Conservation (phyloP, 2,113 vertebrate genomes). For the Melanerpes aurifrons region DNA sequence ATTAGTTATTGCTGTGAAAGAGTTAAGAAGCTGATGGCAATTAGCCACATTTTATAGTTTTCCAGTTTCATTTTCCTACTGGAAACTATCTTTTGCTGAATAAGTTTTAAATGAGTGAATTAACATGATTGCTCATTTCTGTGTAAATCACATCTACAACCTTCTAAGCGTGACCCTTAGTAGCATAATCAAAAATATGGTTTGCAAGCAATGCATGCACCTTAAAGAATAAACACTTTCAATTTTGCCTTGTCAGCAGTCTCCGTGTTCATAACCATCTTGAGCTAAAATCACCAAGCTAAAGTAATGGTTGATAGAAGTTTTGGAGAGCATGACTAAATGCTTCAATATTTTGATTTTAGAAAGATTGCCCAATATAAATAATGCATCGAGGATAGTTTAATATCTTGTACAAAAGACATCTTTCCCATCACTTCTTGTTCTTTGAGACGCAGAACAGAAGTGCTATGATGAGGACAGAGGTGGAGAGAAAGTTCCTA, state of each 20-base stretch:
- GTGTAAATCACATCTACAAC: neutral
- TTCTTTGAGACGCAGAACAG: neutral
- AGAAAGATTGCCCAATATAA: slow-evolving; percentile 22
- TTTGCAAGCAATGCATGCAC: slow-evolving; percentile 32
- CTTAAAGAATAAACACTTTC: slow-evolving; percentile 15
- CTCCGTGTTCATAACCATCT: neutral
- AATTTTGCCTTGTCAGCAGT: slow-evolving; percentile 19
- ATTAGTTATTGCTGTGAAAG: neutral
- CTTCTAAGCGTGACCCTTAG: slow-evolving; percentile 8
- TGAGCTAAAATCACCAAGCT: neutral
- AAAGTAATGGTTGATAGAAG: neutral
- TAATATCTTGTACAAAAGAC: neutral
- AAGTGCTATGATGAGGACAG: neutral
- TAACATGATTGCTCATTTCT: slow-evolving; percentile 22
- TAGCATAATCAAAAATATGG: slow-evolving; percentile 28
- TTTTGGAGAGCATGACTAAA: slow-evolving; percentile 1
- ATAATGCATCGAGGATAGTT: neutral
- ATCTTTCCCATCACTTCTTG: neutral
- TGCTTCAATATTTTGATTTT: slow-evolving; percentile 19
- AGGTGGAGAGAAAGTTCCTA: neutral
- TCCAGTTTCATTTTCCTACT: neutral
- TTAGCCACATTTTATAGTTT: neutral
- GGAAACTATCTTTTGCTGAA: slow-evolving; percentile 6
- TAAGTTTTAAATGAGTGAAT: slow-evolving; percentile 20
- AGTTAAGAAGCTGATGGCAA: neutral